Evolutionary conservation across 2,888 invertebrate species (phyloP), one percentile per base, ranked within the genome.

Genomic region (Macrophya annulata): DNA sequence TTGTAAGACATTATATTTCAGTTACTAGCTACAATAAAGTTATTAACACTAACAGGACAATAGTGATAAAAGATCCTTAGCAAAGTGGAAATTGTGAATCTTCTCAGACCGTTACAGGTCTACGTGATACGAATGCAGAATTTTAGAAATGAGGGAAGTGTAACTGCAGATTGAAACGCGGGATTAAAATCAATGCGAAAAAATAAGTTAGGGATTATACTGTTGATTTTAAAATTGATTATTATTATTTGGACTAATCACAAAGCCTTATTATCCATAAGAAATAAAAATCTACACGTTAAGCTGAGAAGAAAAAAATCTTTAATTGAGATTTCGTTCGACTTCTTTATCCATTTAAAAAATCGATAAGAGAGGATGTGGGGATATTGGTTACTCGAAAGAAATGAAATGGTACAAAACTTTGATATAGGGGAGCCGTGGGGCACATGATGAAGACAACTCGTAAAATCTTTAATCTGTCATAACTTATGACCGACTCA

Each of bases 1-100:
- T n/a, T 55, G 1, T 55, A 3, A 31, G 31, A n/a, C n/a, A 8
- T 55, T 55, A 55, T 55, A 55, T 55, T 55, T 55, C 55, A 55
- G n/a, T 55, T 55, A 55, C 55, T n/a, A 1, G 8, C 5, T n/a
- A n/a, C 17, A 55, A 55, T 55, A 55, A 55, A 55, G 6, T 55
- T 55, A 55, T 55, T 55, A 55, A 8, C 55, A 55, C 55, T 55
- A 55, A 55, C 55, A 55, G 55, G n/a, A 55, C 55, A 15, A 62
- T 25, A 62, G 62, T 62, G 62, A 62, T 62, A 62, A 62, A 62
- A 62, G 25, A 62, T 62, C 12, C 25, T 62, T 6, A 62, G 62
- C 10, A 21, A 31, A 62, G 12, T 62, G 62, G 25, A 31, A 25
- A 31, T 62, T 62, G 25, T 62, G 62, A 31, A 62, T 62, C 62